These are phyloP conservation scores for Notoglanidium macrostoma DNA, from an alignment of 2,797 vertebrate species.

Conservation along the genomic window DNA sequence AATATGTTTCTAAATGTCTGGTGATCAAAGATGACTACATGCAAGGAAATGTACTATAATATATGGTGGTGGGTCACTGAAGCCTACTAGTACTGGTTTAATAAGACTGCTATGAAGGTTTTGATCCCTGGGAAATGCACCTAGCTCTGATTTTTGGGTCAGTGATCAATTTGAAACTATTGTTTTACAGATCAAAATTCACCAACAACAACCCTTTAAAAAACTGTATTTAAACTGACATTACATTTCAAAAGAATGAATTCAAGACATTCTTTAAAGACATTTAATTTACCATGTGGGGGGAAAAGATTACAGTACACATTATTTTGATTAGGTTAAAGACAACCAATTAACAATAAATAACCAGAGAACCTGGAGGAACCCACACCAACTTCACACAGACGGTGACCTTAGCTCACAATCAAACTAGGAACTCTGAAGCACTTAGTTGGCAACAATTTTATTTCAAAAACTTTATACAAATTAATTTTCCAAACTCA, in stretches of 20 bases:
- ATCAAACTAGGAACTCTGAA: background rate
- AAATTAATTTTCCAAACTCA: constrained; percentile 57
- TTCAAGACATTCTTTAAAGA: constrained; percentile 2
- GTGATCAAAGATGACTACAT: background rate
- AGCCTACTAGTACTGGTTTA: background rate
- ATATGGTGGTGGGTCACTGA: background rate
- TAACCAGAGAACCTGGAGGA: constrained; percentile 61
- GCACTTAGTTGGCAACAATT: constrained; percentile 23
- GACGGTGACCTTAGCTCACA: background rate
- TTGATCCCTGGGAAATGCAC: background rate
- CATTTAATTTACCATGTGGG: constrained; percentile 10
- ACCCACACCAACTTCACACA: background rate
- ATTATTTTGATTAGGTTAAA: constrained; percentile 73
- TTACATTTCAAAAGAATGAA: background rate
- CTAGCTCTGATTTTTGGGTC: background rate
- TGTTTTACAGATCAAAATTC: background rate
- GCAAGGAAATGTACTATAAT: background rate
- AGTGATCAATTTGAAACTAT: background rate
- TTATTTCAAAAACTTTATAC: constrained; percentile 13
- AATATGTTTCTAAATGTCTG: background rate
- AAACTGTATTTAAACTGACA: background rate
- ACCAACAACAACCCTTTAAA: background rate
- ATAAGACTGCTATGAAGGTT: background rate
- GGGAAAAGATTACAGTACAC: constrained; percentile 73
- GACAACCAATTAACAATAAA: constrained; percentile 76